A percentile compares a stretch with the other conserved stretches of the same genome.
Conservation (phyloP, 2,888 invertebrate species). For the Hanleya hanleyi region DNA sequence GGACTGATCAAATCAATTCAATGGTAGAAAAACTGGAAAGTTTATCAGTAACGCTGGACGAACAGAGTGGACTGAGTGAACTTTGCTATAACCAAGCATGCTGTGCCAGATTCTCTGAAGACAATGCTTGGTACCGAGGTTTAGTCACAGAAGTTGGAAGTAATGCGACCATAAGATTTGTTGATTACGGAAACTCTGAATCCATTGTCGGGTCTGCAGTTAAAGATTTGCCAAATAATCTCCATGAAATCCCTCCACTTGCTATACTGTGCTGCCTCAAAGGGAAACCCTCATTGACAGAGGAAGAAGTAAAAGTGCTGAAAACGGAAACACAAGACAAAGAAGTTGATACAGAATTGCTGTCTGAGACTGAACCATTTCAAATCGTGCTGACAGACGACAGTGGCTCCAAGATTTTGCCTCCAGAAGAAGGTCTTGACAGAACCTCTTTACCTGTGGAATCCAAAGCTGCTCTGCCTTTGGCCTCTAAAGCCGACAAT, state of each 20-base stretch:
- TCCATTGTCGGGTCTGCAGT: slow-evolving; percentile 19
- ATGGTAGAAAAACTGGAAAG: slow-evolving; percentile 48
- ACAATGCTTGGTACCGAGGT: slow-evolving; percentile 82
- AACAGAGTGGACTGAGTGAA: background rate
- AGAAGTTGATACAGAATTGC: background rate
- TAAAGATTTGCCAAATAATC: background rate
- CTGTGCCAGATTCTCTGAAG: slow-evolving; percentile 78
- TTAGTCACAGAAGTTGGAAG: slow-evolving; percentile 75
- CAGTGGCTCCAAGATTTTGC: background rate
- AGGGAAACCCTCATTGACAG: background rate
- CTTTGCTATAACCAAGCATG: slow-evolving; percentile 75
- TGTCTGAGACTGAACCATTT: background rate
- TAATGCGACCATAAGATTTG: slow-evolving; percentile 77
- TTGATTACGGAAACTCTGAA: slow-evolving; percentile 78
- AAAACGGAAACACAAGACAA: background rate
- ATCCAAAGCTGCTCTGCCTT: too few species aligned
- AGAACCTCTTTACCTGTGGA: too few species aligned
- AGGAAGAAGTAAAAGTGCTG: background rate
- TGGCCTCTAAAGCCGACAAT: too few species aligned
- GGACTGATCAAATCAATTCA: slow-evolving; percentile 38
- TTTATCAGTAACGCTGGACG: background rate
- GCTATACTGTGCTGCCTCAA: background rate
- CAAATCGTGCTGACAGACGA: background rate
- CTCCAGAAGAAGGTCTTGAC: background rate
- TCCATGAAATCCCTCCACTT: background rate